Percentiles rank a stretch among this genome's conserved stretches.
These are phyloP conservation scores for Ceratoteleas bidentatus DNA, from an alignment of 1,140 invertebrate genomes.

Conservation along the genomic window DNA sequence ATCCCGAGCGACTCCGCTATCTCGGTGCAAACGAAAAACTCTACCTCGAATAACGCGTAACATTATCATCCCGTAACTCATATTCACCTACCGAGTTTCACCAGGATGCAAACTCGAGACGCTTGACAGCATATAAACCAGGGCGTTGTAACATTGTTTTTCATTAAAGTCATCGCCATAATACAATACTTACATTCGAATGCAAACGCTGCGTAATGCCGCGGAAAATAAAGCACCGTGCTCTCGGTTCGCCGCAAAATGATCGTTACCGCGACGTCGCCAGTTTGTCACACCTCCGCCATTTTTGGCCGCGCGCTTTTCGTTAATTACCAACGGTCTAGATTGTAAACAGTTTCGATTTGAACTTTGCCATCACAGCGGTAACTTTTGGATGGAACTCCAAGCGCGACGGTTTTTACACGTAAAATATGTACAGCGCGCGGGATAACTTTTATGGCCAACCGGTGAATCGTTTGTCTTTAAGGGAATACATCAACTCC, in stretches of 20 bases:
- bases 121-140: background rate
- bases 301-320: constrained; percentile 10
- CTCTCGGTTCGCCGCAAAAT: background rate
- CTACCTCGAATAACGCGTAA: constrained; percentile 2
- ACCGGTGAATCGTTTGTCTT: constrained; percentile 42
- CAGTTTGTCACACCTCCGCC: background rate
- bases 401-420: constrained; percentile 41
- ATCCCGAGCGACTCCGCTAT: too few species aligned
- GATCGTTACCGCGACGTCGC: background rate
- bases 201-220: constrained; percentile 13
- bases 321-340: constrained; percentile 31
- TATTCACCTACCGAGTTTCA: constrained; percentile 1
- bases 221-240: constrained; percentile 3
- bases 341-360: constrained; percentile 44
- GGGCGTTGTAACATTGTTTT: constrained; percentile 14
- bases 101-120: constrained; percentile 3
- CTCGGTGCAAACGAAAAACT: background rate
- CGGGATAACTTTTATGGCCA: constrained; percentile 26
- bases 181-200: constrained; percentile 20
- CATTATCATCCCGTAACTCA: constrained; percentile 6
- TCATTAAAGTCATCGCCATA: constrained; percentile 22
- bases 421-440: constrained; percentile 38
- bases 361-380: constrained; percentile 24
- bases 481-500: constrained; percentile 11
- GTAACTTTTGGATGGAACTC: constrained; percentile 35